phyloP scores from a whole-genome alignment of 1,140 invertebrate genomes.

The Euura saliciscinereae region DNA sequence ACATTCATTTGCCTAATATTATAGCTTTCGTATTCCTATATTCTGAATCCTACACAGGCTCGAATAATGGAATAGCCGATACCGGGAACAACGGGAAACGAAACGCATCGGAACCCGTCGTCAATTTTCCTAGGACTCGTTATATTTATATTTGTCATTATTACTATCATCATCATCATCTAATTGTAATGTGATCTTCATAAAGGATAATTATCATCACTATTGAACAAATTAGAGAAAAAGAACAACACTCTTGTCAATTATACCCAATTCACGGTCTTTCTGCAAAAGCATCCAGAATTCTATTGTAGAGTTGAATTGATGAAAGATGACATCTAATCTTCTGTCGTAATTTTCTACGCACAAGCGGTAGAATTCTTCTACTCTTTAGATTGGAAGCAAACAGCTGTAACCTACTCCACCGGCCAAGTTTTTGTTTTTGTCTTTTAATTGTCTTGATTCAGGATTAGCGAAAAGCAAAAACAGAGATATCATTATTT shows the following conservation, averaged over 20 bases:
- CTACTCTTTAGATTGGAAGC: too few relatives aligned
- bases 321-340: too few relatives aligned
- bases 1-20: not conserved
- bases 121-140: not conserved
- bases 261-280: too few relatives aligned
- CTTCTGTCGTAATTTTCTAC: too few relatives aligned
- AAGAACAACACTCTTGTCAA: not conserved
- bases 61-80: not conserved
- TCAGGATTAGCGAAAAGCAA: too few relatives aligned
- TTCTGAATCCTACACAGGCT: not conserved
- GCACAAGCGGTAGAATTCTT: too few relatives aligned
- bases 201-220: not conserved
- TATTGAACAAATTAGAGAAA: not conserved
- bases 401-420: too few relatives aligned
- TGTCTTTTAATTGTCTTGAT: too few relatives aligned
- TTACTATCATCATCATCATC: not conserved
- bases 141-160: not conserved
- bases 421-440: too few relatives aligned
- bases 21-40: not conserved
- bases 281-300: too few relatives aligned
- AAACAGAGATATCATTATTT: too few relatives aligned
- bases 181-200: not conserved
- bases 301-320: too few relatives aligned
- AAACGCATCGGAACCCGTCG: not conserved
- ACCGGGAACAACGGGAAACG: not conserved